Evolutionary conservation across 2,888 invertebrate species (phyloP), one percentile per base, ranked within the genome.

Genomic region (Brachynemurus nebulosus): DNA sequence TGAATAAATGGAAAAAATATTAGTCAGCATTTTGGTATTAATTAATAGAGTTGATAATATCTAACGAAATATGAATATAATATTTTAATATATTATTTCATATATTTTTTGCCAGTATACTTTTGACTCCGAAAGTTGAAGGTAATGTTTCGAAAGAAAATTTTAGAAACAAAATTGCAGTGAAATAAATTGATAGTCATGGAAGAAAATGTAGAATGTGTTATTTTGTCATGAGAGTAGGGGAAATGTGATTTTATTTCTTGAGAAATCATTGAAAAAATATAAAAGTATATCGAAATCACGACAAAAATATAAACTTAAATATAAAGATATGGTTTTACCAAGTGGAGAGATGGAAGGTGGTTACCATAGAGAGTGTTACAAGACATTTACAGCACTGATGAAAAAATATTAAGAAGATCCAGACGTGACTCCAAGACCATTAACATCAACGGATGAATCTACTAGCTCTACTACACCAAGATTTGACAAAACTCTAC

Each of bases 251-350:
- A 23, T 23, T 23, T 23, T 23, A 23, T 23, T 23, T 23, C 25
- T 23, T 23, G 39, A 39, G 23, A 14, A 39, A 21, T 21, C 21
- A 21, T 21, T 39, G 11, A 21, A 39, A 20, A 47, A 45, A 40
- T 46, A 46, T 41, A 16, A 42, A 40, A 14, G 9, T 27, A 45
- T 50, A 35, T 43, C 45, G 38, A 43, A 47, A 44, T 25, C 35
- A 7, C 17, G 47, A 36, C 47, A 48, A 44, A 43, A 36, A 47
- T 43, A 50, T 48, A 47, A 48, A 42, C 48, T 50, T 14, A 48
- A 48, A 46, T 50, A 44, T 42, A 23, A 23, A 23, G 25, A 23
- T 23, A 9, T 23, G 25, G 25, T 23, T 23, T 23, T 23, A 23
- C 25, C 25, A 23, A 23, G 25, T 23, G 25, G 25, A 9, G 25